Conservation (phyloP, 2,888 invertebrate species). For the Chrysolina americana region DNA sequence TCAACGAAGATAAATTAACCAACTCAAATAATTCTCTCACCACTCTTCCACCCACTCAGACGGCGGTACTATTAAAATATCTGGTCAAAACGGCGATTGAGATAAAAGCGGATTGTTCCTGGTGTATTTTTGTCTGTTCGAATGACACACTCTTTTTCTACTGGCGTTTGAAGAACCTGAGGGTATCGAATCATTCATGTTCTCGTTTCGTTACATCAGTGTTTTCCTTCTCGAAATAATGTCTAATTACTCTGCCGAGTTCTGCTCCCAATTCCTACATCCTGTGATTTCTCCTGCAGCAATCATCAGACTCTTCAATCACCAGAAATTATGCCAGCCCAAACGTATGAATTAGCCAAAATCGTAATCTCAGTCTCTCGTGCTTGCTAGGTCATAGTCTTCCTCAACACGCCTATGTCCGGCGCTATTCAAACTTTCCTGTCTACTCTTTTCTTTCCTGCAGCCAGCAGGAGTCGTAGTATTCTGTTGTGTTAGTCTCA, state of each 20-base stretch:
- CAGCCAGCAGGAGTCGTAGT: conserved; percentile 30
- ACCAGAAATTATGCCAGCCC: not conserved
- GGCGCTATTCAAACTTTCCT: conserved; percentile 35
- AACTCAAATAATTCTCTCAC: no score
- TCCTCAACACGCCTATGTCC: conserved; percentile 36
- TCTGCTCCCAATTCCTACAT: conserved; percentile 13
- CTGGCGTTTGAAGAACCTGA: no score
- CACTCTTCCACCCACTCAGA: no score
- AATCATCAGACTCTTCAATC: conserved; percentile 10
- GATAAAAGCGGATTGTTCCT: no score
- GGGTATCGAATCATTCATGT: not conserved
- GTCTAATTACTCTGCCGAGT: not conserved
- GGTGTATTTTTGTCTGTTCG: no score
- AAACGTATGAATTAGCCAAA: conserved; percentile 18
- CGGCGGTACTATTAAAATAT: no score
- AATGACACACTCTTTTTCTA: no score
- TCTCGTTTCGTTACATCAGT: not conserved
- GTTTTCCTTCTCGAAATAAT: not conserved
- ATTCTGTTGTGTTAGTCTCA: conserved; percentile 32
- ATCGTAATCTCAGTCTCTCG: not conserved
- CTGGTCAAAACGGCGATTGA: no score
- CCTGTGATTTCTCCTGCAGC: conserved; percentile 14
- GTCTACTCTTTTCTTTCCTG: conserved; percentile 21
- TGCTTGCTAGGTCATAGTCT: conserved; percentile 8
- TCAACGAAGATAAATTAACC: no score